phyloP scores from a whole-genome alignment of 2,113 vertebrate species.

The Melanostigma gelatinosum region DNA sequence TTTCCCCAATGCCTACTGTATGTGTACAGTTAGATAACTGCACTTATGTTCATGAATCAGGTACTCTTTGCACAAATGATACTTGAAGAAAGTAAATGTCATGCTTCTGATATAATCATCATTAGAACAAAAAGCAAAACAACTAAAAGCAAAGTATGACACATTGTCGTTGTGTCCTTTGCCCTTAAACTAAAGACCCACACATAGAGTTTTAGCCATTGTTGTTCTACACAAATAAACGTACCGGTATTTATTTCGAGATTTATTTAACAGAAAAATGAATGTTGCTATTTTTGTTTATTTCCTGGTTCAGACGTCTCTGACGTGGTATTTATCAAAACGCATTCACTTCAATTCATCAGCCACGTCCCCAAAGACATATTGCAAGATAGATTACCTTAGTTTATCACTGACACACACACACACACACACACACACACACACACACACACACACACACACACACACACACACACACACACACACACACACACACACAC shows the following conservation, averaged over 20 bases:
- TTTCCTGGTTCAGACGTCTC: not conserved
- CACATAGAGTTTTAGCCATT: not conserved
- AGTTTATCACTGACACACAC: constrained; percentile 41
- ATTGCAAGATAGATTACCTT: constrained; percentile 26
- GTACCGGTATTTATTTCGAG: not conserved
- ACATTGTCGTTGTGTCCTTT: not conserved
- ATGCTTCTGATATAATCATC: not conserved
- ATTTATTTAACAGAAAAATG: not conserved
- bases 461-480: constrained; percentile 3
- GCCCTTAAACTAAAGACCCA: not conserved
- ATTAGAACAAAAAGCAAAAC: not conserved
- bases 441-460: not conserved
- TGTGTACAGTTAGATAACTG: not conserved
- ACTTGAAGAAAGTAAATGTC: not conserved
- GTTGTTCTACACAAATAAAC: not conserved
- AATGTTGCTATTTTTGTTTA: not conserved
- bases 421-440: constrained; percentile 8
- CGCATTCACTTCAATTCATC: constrained; percentile 28
- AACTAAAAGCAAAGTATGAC: not conserved
- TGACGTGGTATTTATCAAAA: constrained; percentile 30
- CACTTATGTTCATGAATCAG: not conserved
- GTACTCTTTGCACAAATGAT: not conserved
- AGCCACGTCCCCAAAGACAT: not conserved
- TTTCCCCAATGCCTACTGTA: not conserved
- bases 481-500: not conserved